phyloP scores from a whole-genome alignment of 1,140 invertebrate genomes.

The Heliconius himera region DNA sequence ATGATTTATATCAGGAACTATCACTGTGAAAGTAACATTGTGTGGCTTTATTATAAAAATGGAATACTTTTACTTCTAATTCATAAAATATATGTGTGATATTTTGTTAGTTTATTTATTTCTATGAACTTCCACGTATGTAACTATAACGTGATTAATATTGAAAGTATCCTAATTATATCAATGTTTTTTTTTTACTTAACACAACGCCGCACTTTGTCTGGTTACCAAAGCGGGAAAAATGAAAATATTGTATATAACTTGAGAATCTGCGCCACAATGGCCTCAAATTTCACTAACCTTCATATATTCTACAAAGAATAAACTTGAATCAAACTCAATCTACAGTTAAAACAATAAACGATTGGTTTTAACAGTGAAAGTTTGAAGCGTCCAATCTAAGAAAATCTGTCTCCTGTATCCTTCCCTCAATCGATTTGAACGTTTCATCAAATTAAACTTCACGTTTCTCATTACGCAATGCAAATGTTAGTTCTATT shows the following conservation, averaged over 20 bases:
- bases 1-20: conserved; percentile 14
- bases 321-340: background rate
- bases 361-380: conserved; percentile 9
- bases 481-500: conserved; percentile 17
- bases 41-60: background rate
- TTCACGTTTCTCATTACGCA: conserved; percentile 20
- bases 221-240: too few relatives aligned
- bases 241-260: too few relatives aligned
- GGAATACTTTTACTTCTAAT: too few relatives aligned
- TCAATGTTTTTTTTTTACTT: too few relatives aligned
- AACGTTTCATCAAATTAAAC: conserved; percentile 28
- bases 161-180: too few relatives aligned
- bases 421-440: conserved; percentile 17
- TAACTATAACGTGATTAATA: too few relatives aligned
- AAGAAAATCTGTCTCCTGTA: conserved; percentile 22
- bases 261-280: too few relatives aligned
- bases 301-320: background rate
- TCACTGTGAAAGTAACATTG: background rate
- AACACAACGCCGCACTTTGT: too few relatives aligned
- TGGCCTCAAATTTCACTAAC: background rate
- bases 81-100: background rate
- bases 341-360: conserved; percentile 14
- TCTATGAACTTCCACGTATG: too few relatives aligned
- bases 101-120: background rate
- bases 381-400: conserved; percentile 25